These are phyloP conservation scores for Zonitis immaculata DNA, from an alignment of 2,888 invertebrate species.

Conservation along the genomic window DNA sequence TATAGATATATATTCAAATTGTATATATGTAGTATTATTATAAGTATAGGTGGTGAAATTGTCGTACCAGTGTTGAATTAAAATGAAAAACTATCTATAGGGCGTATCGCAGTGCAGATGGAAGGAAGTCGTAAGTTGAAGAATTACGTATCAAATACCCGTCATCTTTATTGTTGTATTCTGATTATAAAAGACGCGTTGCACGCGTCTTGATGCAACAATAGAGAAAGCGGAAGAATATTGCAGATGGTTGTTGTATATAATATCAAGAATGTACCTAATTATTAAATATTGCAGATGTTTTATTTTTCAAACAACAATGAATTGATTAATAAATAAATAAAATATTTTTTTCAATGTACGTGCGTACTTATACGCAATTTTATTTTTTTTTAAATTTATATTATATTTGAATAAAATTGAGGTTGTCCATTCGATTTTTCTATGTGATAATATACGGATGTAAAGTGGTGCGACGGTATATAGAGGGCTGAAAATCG, in stretches of 20 bases:
- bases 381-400: background rate
- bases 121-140: background rate
- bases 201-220: slow-evolving; percentile 19
- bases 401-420: slow-evolving; percentile 1
- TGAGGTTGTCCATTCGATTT: background rate
- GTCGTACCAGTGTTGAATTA: background rate
- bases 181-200: slow-evolving; percentile 12
- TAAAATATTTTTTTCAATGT: too few species aligned
- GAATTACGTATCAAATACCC: background rate
- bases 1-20: too few species aligned
- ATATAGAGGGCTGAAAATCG: slow-evolving; percentile 18
- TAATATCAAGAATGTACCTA: slow-evolving; percentile 4
- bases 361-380: too few species aligned
- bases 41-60: too few species aligned
- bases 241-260: slow-evolving; percentile 32
- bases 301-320: background rate
- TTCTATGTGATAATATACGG: background rate
- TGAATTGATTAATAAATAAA: too few species aligned
- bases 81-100: background rate
- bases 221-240: slow-evolving; percentile 29
- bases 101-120: background rate
- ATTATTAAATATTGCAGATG: slow-evolving; percentile 1
- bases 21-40: too few species aligned
- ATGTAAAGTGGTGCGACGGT: slow-evolving; percentile 5
- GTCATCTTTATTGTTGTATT: background rate